Percentiles rank a stretch among this genome's conserved stretches.
Conservation (phyloP, 2,797 vertebrate species). For the Cottoperca gobio region DNA sequence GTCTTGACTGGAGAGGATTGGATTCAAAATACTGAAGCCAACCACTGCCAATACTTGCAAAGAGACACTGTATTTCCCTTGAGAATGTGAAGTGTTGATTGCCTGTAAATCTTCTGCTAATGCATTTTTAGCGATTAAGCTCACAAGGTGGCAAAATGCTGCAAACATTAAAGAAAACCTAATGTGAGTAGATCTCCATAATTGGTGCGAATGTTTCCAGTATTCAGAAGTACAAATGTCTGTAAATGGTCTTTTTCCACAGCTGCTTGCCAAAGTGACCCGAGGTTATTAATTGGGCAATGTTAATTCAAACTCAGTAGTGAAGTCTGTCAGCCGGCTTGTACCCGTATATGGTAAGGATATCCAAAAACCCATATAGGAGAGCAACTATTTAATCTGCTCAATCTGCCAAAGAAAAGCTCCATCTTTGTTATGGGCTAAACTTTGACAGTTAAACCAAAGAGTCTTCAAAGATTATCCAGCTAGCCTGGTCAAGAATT, state of each 20-base stretch:
- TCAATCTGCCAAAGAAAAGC: conserved; percentile 33
- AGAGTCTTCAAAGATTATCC: conserved; percentile 6
- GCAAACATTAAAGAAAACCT: background rate
- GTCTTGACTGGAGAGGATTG: background rate
- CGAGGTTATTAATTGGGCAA: conserved; percentile 38
- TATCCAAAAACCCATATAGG: background rate
- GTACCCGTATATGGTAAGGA: conserved; percentile 28
- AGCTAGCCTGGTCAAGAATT: conserved; percentile 11
- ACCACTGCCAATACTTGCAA: background rate
- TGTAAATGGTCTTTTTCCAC: conserved; percentile 30
- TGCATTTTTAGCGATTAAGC: conserved; percentile 2
- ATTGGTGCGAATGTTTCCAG: conserved; percentile 15
- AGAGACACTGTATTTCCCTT: background rate
- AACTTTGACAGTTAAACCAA: conserved; percentile 29
- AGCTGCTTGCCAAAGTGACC: conserved; percentile 22
- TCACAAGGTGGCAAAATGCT: background rate
- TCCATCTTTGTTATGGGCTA: conserved; percentile 26
- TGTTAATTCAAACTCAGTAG: conserved; percentile 30
- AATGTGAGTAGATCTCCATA: conserved; percentile 6
- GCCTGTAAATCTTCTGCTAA: conserved; percentile 18
- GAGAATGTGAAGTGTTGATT: conserved; percentile 8
- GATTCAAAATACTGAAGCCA: conserved; percentile 10
- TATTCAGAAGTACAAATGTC: conserved; percentile 22
- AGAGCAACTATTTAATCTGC: conserved; percentile 24
- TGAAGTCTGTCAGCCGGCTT: conserved; percentile 16